Percentiles rank a stretch among this genome's conserved stretches.
These are phyloP conservation scores for Pterostichus madidus DNA, from an alignment of 2,888 invertebrate species.

Conservation along the genomic window DNA sequence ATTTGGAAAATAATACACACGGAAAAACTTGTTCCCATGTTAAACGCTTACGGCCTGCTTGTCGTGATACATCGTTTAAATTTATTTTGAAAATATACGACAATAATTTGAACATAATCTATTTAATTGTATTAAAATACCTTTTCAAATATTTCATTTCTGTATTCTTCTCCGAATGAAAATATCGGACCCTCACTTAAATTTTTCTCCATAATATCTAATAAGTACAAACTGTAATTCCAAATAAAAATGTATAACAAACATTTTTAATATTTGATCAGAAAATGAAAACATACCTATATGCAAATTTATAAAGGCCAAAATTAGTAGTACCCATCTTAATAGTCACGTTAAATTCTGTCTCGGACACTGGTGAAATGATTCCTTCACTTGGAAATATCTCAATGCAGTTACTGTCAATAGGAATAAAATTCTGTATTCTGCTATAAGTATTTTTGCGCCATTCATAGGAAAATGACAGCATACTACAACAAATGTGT, in stretches of 20 bases:
- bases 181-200: constrained; percentile 27
- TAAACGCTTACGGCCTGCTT: too few species aligned
- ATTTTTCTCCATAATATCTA: constrained; percentile 44
- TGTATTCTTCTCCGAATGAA: constrained; percentile 42
- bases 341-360: constrained; percentile 3
- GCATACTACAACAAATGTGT: constrained; percentile 1
- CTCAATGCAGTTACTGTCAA: constrained; percentile 4
- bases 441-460: constrained; percentile 7
- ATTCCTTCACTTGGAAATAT: constrained; percentile 9
- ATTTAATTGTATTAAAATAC: not conserved
- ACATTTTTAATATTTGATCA: not conserved
- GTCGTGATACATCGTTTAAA: too few species aligned
- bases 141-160: constrained; percentile 36
- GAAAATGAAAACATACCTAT: not conserved
- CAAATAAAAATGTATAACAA: not conserved
- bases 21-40: too few species aligned
- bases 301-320: constrained; percentile 32
- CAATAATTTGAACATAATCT: too few species aligned
- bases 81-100: too few species aligned
- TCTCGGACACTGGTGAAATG: not conserved
- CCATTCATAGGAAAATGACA: constrained; percentile 17
- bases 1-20: too few species aligned
- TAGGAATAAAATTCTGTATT: constrained; percentile 8
- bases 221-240: constrained; percentile 16
- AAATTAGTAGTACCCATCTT: constrained; percentile 7